Evolutionary conservation across 1,140 invertebrate species (phyloP), one percentile per base, ranked within the genome.

Genomic region (Heterodera carotae): DNA sequence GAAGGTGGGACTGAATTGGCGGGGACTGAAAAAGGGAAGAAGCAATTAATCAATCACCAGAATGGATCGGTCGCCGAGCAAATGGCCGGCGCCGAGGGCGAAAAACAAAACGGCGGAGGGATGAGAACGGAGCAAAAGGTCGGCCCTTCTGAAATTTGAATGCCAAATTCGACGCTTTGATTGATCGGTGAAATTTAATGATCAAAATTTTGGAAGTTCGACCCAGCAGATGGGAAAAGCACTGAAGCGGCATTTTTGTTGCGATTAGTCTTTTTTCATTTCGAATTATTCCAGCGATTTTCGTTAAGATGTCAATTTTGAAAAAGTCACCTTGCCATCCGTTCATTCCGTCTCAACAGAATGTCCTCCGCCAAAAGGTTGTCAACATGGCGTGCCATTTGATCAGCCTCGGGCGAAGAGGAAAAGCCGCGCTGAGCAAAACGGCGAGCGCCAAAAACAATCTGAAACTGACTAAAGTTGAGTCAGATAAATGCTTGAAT

Each of bases 301-400:
- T n/a, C n/a, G n/a, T n/a, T n/a, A n/a, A n/a, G n/a, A n/a, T n/a
- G n/a, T n/a, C n/a, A n/a, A 12, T 1, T 39, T 39, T 39, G n/a
- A 62, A 62, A 18, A 62, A 25, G 6, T 29, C 60, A 73, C 75
- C 22, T 76, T 8, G 78, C 78, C 78, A 79, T 79, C 31, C 78
- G 53, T 34, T 64, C 78, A 36, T 79, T 79, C 48, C 78, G 31
- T 53, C 59, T 79, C 48, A 80, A 43, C 48, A 79, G 39, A 75
- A 79, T 79, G 64, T 79, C 78, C 6, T 79, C 69, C n/a, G 69
- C 53, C 36, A 79, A 56, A 27, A 79, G 64, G 27, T 81, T 74
- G 69, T 79, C 78, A 39, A 79, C 76, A 56, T 78, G 34, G 0
- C 76, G 67, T 27, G 78, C 78, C 39, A 27, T 25, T 27, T 34